Evolutionary conservation across 2,888 invertebrate genomes (phyloP).

Genomic region (Pegoplata infirma): DNA sequence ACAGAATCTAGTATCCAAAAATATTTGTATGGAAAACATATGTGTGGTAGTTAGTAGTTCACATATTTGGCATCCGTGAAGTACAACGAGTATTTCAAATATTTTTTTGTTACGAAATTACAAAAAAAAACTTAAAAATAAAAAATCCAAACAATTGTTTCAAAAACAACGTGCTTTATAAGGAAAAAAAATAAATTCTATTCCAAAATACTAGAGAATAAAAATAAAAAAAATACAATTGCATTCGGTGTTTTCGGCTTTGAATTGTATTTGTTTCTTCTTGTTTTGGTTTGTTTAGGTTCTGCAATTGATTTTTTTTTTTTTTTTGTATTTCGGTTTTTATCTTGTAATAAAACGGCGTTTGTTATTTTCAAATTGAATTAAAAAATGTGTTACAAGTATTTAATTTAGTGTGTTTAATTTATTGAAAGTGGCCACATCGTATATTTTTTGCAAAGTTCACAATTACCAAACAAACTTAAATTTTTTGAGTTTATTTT

Average conservation of each 20-base stretch:
- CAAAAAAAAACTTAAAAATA: slow-evolving; percentile 19
- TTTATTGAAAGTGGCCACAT: slow-evolving; percentile 50
- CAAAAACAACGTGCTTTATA: slow-evolving; percentile 14
- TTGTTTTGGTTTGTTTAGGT: slow-evolving; percentile 21
- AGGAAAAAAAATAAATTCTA: slow-evolving; percentile 8
- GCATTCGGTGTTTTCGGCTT: background rate
- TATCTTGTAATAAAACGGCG: slow-evolving; percentile 23
- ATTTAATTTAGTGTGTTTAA: slow-evolving; percentile 57
- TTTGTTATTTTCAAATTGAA: slow-evolving; percentile 50
- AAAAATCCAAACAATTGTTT: slow-evolving; percentile 21
- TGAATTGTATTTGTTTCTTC: slow-evolving; percentile 5
- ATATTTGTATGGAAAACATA: slow-evolving; percentile 42
- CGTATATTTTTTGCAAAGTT: background rate
- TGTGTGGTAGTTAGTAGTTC: slow-evolving; percentile 42
- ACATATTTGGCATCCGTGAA: slow-evolving; percentile 56
- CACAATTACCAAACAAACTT: background rate
- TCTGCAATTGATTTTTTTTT: slow-evolving; percentile 42
- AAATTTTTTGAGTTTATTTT: slow-evolving; percentile 8
- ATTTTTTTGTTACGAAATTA: slow-evolving; percentile 24
- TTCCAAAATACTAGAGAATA: background rate
- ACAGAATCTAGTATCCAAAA: slow-evolving; percentile 33
- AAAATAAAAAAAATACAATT: background rate
- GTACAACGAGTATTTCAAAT: slow-evolving; percentile 16
- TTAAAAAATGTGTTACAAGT: slow-evolving; percentile 54
- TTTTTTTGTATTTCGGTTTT: slow-evolving; percentile 4